Evolutionary conservation across 92 coral and sea anemone genomes (phyloP), one percentile per base, ranked within the genome.

Genomic region (Galaxea fascicularis): DNA sequence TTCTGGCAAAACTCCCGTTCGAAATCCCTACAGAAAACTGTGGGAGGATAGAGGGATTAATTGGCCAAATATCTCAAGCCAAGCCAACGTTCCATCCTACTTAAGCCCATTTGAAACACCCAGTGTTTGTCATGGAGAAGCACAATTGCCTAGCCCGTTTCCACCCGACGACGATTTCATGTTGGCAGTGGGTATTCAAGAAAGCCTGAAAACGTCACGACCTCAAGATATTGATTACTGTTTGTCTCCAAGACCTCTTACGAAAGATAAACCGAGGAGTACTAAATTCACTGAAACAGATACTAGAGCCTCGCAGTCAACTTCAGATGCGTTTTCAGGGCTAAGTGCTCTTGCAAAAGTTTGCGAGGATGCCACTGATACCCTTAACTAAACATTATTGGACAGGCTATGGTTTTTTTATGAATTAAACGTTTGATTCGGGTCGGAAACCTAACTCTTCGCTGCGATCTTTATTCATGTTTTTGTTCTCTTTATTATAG

Each of bases 181-280:
- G 62, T 56, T 56, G 62, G 62, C 25, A 56, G 62, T 56, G 20
- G 62, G 62, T 56, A 56, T 56, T 56, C 62, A 56, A 7, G 62
- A 56, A 56, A 56, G 11, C 62, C 62, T 56, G 62, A 56, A 56
- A 15, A 56, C 54, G n/a, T n/a, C n/a, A 49, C 54, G 54, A 49
- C n/a, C n/a, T n/a, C n/a, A n/a, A n/a, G n/a, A n/a, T 56, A 56
- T 56, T 56, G 62, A 56, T 56, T 56, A 56, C 62, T 56, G 62
- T 49, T 49, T 49, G n/a, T 15, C 54, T 49, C 54, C 54, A 49
- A 49, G 15, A 56, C 62, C 62, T 56, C 62, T 56, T 56, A 4
- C 62, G n/a, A 56, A 56, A 56, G 62, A 56, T 56, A 56, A 12
- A 56, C 62, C 62, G 62, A 56, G 20, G 62, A 56, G 62, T 22